These are phyloP conservation scores for Schizaphis graminum DNA, from an alignment of 2,888 invertebrate species.

Conservation along the genomic window DNA sequence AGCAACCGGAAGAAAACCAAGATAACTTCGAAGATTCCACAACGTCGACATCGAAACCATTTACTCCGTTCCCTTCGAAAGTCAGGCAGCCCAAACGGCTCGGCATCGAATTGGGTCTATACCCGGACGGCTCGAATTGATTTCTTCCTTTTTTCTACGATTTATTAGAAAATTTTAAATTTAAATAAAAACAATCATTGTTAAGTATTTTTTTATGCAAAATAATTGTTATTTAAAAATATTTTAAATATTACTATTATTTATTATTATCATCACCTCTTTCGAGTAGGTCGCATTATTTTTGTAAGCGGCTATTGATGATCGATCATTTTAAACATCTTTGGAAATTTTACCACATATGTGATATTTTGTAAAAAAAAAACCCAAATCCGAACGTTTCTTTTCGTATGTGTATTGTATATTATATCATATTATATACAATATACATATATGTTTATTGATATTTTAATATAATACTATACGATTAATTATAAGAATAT, in stretches of 20 bases:
- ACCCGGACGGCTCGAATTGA: slow-evolving; percentile 70
- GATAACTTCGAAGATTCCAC: neutral
- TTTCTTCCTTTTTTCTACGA: neutral
- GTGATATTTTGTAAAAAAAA: slow-evolving; percentile 48
- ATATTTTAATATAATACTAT: neutral
- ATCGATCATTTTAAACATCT: neutral
- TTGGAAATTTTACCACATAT: slow-evolving; percentile 4
- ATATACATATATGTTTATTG: neutral
- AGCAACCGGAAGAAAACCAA: neutral
- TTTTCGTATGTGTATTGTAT: neutral
- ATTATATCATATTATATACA: neutral
- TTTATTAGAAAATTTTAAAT: neutral
- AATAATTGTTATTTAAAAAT: slow-evolving; percentile 17
- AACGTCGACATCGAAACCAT: slow-evolving; percentile 70
- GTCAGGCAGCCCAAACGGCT: slow-evolving; percentile 81
- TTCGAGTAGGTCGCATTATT: neutral
- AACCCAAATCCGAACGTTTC: neutral
- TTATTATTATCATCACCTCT: neutral
- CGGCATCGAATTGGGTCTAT: slow-evolving; percentile 80
- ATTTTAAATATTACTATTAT: slow-evolving; percentile 14
- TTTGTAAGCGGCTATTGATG: neutral
- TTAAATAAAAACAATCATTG: slow-evolving; percentile 38
- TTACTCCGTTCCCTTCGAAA: slow-evolving; percentile 79
- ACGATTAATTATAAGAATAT: neutral
- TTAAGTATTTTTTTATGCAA: slow-evolving; percentile 28